Base-by-base conservation (phyloP, 2,113 vertebrate genomes). In the Myotis davidii region DNA sequence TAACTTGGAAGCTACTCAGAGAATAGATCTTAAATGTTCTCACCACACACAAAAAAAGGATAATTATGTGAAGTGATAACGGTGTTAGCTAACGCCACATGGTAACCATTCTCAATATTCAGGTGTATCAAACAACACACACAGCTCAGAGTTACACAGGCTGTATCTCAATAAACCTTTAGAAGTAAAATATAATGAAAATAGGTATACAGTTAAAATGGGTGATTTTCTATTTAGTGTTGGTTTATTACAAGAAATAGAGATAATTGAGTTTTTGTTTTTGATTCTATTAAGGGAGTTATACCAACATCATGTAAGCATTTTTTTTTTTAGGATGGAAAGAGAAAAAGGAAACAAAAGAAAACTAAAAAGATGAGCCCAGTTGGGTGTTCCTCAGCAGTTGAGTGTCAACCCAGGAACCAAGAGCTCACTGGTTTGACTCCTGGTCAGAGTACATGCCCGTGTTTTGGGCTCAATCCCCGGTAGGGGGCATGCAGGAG, bases 171-270 rank as follows among this genome's bases (percentile, higher is more conserved):
- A 48, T 45, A 88, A 16, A 23, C 65, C 12, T 56, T 42, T 0
- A 52, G 34, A 78, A 87, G 42, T 64, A 82, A 73, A 79, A 37
- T 76, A 50, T 61, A 50, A 37, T 50, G 39, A 85, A 87, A 83
- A 48, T 16, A 88, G 39, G 11, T 48, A 0, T 39, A 83, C 4
- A 52, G 17, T 78, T 79, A 76, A 78, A 87, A 64, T 20, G 4
- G 59, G 34, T 23, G 34, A 2, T 85, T 82, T 85, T 42, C 83
- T 85, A 1, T 70, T 65, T 87, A 48, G 27, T 77, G 9, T 20
- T 59, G 54, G 34, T 9, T 34, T 73, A 52, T 78, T 84, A 20
- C 6, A 84, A 89, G n/a, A 59, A 23, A 56, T 0, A 76, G 20
- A 83, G 10, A 69, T 64, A 82, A 50, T 34, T 32, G 20, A 18